Evolutionary conservation across 2,113 vertebrate genomes (phyloP), one percentile per base, ranked within the genome.

Genomic region (Mobula birostris): DNA sequence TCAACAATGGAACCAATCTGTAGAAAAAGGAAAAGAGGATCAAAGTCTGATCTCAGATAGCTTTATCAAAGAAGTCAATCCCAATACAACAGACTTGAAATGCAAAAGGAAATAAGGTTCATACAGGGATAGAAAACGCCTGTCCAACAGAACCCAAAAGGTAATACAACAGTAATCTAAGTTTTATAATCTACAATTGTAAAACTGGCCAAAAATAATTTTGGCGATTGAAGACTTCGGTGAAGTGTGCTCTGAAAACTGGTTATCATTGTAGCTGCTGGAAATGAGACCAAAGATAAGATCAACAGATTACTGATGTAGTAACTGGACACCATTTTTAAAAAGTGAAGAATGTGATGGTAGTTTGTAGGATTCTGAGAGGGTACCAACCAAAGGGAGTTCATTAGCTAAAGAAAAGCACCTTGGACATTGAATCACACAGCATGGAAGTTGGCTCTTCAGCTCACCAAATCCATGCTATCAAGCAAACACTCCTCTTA

Each of bases 1-100:
- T 96, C n/a, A 93, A 29, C 91, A 93, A 93, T 74, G 91, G 91
- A 72, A 48, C 36, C 48, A 93, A 93, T 21, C 91, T 93, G 70
- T 40, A 29, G 68, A 93, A 70, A 93, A 74, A 11, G 21, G 5
- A 12, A 48, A 0, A 24, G 40, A 24, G 83, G 8, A 17, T 12
- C 15, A 32, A 14, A 24, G 29, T 8, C 29, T 32, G 63, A 88
- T 15, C 58, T 66, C 21, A 24, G 15, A 66, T 90, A 90, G 61
- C 8, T 36, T 15, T 32, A 90, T 2, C 61, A 32, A 15, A 32
- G 29, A 85, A 58, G 9, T 83, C 29, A 88, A 88, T 66, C 32
- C 61, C 17, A 90, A 88, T 87, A 58, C 40, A 21, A 11, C 63
- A 14, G 58, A 29, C 7, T 7, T 48, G 7, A 48, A 87, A 24